phyloP scores from a whole-genome alignment of 2,797 vertebrate species.

The Rhinoraja longicauda region DNA sequence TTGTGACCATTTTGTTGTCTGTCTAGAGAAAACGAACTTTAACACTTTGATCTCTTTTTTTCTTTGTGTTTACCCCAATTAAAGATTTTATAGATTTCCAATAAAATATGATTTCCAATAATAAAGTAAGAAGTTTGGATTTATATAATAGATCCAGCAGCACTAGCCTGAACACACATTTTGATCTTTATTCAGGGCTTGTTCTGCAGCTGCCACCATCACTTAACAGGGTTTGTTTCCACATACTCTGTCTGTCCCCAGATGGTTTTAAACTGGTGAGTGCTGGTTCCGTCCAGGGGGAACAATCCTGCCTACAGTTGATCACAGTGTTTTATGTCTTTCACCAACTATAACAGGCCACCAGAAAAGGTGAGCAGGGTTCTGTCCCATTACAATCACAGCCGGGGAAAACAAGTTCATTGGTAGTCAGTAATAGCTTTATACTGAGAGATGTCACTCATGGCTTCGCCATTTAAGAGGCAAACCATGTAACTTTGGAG shows the following conservation, averaged over 20 bases:
- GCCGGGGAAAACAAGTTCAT: not conserved
- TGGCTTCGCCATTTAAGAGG: not conserved
- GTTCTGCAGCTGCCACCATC: not conserved
- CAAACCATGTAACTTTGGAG: not conserved
- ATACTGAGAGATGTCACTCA: not conserved
- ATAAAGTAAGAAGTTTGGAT: not conserved
- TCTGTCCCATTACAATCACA: not conserved
- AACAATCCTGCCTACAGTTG: not conserved
- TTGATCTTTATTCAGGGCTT: not conserved
- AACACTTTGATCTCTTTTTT: not conserved
- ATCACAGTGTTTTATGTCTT: not conserved
- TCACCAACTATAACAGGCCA: not conserved
- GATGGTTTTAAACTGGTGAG: not conserved
- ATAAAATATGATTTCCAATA: not conserved
- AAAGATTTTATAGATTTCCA: not conserved
- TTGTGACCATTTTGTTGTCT: too few species aligned
- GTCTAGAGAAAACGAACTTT: too few species aligned
- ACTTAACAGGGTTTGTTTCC: constrained; percentile 2
- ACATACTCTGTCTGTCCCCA: not conserved
- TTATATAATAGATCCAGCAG: not conserved
- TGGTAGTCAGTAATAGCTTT: not conserved
- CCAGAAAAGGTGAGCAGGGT: not conserved
- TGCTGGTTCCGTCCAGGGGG: constrained; percentile 8
- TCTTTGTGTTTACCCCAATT: not conserved
- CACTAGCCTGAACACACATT: not conserved